Percentiles rank a stretch among this genome's conserved stretches.
Conservation (phyloP, 2,797 vertebrate species). For the Calcarius lapponicus region DNA sequence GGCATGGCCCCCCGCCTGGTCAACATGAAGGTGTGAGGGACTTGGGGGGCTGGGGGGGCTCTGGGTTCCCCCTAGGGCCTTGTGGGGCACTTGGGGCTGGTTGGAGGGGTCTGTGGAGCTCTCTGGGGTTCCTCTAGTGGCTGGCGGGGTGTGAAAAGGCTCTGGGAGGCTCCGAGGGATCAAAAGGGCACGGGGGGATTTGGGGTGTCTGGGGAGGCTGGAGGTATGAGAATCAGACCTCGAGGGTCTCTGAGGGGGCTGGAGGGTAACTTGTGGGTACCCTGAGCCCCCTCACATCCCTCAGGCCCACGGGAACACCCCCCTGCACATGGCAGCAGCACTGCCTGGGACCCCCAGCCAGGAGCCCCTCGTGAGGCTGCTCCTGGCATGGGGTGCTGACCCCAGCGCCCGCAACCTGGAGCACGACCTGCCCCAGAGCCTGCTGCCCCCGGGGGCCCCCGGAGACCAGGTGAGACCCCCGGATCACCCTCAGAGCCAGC, state of each 20-base stretch:
- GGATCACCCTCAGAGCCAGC: neutral
- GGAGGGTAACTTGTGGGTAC: neutral
- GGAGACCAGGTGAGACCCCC: neutral
- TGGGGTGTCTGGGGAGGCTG: neutral
- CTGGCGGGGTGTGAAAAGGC: accelerated
- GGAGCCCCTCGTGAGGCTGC: neutral
- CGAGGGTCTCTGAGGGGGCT: neutral
- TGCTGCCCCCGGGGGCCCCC: neutral
- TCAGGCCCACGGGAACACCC: neutral
- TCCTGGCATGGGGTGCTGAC: neutral
- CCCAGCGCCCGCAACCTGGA: neutral
- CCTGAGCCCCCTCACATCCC: neutral
- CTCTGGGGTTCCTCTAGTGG: neutral
- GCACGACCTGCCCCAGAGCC: neutral
- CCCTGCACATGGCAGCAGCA: slow-evolving; percentile 9
- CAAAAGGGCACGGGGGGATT: neutral
- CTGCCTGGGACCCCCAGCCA: neutral
- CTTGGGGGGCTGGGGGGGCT: neutral
- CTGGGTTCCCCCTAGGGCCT: neutral
- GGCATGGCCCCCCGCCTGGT: neutral
- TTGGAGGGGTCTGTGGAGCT: neutral
- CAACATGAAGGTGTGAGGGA: neutral
- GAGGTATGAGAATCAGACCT: neutral
- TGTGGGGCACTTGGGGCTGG: neutral
- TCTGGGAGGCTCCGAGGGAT: neutral